These are phyloP conservation scores for Hippocampus zosterae DNA, from an alignment of 2,113 vertebrate species.

Conservation along the genomic window DNA sequence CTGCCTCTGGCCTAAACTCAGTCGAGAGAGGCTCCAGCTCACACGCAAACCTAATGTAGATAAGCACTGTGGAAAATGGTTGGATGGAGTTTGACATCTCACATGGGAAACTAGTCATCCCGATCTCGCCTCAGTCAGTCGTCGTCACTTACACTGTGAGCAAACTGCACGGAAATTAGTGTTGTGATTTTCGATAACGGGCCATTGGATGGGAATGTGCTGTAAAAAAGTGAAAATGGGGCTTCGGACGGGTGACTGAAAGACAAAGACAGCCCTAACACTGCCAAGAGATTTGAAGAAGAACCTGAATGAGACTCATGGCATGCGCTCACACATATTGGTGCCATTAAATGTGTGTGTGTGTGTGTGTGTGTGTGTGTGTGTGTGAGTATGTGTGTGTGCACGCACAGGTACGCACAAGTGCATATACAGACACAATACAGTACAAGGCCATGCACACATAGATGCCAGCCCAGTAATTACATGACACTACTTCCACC, in stretches of 20 bases:
- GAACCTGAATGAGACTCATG: constrained; percentile 40
- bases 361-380: constrained; percentile 4
- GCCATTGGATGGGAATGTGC: constrained; percentile 26
- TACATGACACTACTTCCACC: constrained; percentile 60
- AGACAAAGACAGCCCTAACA: constrained; percentile 42
- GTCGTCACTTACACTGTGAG: constrained; percentile 2
- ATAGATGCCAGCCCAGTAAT: constrained; percentile 50
- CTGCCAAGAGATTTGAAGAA: constrained; percentile 39
- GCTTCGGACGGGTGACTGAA: constrained; percentile 28
- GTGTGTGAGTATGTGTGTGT: constrained; percentile 3
- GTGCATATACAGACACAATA: constrained; percentile 12
- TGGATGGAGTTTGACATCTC: neutral
- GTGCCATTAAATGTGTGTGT: constrained; percentile 17
- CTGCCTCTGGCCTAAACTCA: no score
- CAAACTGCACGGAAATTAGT: constrained; percentile 13
- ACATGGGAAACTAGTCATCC: neutral
- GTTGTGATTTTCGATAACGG: constrained; percentile 19
- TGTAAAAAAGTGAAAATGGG: constrained; percentile 44
- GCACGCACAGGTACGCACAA: neutral
- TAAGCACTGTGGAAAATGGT: no score
- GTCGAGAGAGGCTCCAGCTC: no score
- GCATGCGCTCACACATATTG: constrained; percentile 9
- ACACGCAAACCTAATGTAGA: no score
- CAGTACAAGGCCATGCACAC: constrained; percentile 13
- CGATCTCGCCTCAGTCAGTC: neutral